Evolutionary conservation across 2,797 vertebrate species (phyloP).

Genomic region (Ctenosaura bakeri): DNA sequence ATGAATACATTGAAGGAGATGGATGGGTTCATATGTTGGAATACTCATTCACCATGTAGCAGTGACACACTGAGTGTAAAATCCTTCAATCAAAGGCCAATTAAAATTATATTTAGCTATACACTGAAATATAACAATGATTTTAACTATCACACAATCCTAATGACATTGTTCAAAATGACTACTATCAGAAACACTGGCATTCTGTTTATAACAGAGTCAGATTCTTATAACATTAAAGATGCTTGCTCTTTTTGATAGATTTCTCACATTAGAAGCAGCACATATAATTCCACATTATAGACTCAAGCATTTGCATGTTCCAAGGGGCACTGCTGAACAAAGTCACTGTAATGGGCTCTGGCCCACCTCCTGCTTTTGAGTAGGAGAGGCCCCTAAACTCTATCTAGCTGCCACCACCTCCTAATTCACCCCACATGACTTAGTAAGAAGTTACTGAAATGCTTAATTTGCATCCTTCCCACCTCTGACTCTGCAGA

Average conservation of each 20-base stretch:
- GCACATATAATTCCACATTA: not conserved
- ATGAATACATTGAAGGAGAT: not conserved
- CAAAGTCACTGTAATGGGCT: no score
- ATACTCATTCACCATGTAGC: not conserved
- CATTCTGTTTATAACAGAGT: slow-evolving; percentile 52
- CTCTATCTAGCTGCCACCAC: no score
- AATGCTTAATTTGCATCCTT: no score
- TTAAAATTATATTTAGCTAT: not conserved
- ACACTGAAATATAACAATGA: not conserved
- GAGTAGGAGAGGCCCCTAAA: no score
- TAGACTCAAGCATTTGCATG: not conserved
- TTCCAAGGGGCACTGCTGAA: not conserved
- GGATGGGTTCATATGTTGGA: not conserved
- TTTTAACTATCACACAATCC: slow-evolving; percentile 12
- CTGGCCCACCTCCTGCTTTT: no score
- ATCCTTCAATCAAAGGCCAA: not conserved
- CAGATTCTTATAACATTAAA: not conserved
- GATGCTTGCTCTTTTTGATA: accelerated
- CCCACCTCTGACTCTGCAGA: no score
- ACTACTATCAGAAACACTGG: not conserved
- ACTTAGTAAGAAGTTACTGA: no score
- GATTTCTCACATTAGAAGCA: not conserved
- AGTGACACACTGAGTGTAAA: not conserved
- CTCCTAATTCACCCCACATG: no score
- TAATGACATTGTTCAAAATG: slow-evolving; percentile 17